Conservation (phyloP, 2,113 vertebrate species). For the Hassar affinis region DNA sequence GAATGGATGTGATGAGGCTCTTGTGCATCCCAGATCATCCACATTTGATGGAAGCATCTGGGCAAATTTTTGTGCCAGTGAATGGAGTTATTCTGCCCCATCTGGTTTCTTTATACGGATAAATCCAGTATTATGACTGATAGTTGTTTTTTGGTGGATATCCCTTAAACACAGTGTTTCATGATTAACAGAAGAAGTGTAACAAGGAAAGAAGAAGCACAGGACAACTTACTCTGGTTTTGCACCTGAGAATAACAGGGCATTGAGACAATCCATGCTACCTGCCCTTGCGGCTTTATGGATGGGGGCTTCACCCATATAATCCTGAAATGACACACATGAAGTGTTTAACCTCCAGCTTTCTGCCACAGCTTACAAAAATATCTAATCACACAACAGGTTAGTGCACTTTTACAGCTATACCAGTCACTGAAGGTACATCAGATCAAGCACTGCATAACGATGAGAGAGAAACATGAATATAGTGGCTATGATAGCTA, state of each 20-base stretch:
- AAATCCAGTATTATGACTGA: not conserved
- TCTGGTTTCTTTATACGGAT: slow-evolving; percentile 14
- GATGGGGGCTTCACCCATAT: slow-evolving; percentile 90
- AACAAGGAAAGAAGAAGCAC: not conserved
- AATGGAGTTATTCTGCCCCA: not conserved
- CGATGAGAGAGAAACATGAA: not conserved
- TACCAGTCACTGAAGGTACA: not conserved
- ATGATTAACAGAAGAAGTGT: slow-evolving; percentile 5
- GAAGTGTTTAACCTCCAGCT: not conserved
- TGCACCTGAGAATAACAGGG: slow-evolving; percentile 87
- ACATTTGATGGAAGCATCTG: not conserved
- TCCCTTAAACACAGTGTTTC: slow-evolving; percentile 22
- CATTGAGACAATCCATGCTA: slow-evolving; percentile 90
- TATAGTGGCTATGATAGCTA: not conserved
- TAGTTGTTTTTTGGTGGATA: slow-evolving; percentile 17
- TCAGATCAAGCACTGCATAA: not conserved
- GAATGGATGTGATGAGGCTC: not conserved
- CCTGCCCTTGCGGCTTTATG: slow-evolving; percentile 95
- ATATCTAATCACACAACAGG: not conserved
- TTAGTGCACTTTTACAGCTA: not conserved
- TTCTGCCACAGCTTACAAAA: not conserved
- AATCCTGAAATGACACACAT: slow-evolving; percentile 78
- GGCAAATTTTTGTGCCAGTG: not conserved
- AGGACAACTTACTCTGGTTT: slow-evolving; percentile 85
- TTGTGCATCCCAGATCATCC: not conserved